Evolutionary conservation across 2,797 vertebrate species (phyloP), one percentile per base, ranked within the genome.

Genomic region (Taenioides sp.): DNA sequence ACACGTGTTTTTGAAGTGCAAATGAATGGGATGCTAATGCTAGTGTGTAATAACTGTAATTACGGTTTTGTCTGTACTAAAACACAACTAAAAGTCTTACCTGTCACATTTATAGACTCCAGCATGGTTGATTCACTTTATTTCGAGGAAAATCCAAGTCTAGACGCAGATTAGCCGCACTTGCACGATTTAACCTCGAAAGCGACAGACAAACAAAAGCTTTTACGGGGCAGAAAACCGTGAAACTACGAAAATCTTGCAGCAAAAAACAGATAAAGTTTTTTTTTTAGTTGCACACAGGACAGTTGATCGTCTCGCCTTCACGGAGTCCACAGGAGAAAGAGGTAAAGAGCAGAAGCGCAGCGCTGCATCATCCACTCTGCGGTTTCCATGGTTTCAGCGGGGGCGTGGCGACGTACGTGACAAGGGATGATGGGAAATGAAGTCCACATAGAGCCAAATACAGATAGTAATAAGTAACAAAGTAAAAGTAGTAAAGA

Each of bases 61-160:
- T 18, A 50, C 40, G 7, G 37, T 23, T 12, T 2, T 17, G 22
- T 64, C 12, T 14, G 22, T 3, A 2, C 1, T 7, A 27, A 27
- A 65, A 65, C 4, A 43, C 20, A 49, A 25, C 1, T 18, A 17
- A 18, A 28, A 49, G 16, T 49, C 23, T 65, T 50, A 65, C 64
- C 64, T 49, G 64, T 65, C 23, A 65, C 64, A 14, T 50, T 65
- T 49, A 65, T 65, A 50, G 64, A 65, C 64, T 65, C 64, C 64
- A 65, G 7, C 64, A 65, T 65, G 43, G 3, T 65, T 34, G 28
- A 9, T 20, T 20, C 16, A 61, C 28, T 34, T 27, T 27, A 47
- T 27, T 65, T 49, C 4, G 43, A 18, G 17, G 43, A 27, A 27
- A 65, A 65, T 65, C 43, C 64, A 4, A 65, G 23, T 50, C 64